Evolutionary conservation across 1,140 invertebrate genomes (phyloP).

Genomic region (Palaemon carinicauda): DNA sequence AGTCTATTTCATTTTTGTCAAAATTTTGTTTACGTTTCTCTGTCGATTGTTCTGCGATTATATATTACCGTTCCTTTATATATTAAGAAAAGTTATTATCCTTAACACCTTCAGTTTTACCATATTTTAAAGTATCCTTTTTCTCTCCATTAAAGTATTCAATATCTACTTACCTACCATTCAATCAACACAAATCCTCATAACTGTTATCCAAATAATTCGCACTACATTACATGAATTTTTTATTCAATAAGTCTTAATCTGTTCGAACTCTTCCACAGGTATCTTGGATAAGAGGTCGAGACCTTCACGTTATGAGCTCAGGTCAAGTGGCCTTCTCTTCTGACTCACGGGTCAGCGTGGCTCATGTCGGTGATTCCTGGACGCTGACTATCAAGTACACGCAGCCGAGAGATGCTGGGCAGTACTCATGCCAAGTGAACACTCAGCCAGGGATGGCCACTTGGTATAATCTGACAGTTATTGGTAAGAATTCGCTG

Average conservation of each 20-base stretch:
- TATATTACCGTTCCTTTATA: too few relatives aligned
- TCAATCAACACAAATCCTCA: background rate
- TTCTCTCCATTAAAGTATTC: background rate
- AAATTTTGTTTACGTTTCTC: too few relatives aligned
- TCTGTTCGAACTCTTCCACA: background rate
- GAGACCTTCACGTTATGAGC: constrained; percentile 54
- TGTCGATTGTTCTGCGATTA: too few relatives aligned
- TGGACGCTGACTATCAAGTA: constrained; percentile 91
- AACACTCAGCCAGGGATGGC: constrained; percentile 62
- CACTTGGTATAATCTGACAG: constrained; percentile 56
- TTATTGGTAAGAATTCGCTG: constrained; percentile 45
- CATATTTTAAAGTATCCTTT: too few relatives aligned
- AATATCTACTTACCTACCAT: background rate
- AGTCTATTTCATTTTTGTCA: too few relatives aligned
- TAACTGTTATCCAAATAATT: too few relatives aligned
- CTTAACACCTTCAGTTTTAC: too few relatives aligned
- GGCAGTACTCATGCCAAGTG: constrained; percentile 77
- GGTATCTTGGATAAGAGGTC: constrained; percentile 42
- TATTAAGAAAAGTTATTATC: too few relatives aligned
- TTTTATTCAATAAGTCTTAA: too few relatives aligned
- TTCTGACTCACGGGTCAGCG: constrained; percentile 49
- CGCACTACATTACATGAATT: too few relatives aligned
- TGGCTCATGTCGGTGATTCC: constrained; percentile 70
- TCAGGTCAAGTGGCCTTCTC: constrained; percentile 49
- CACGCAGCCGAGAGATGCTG: constrained; percentile 84